A percentile compares a stretch with the other conserved stretches of the same genome.
Conservation (phyloP, 1,140 invertebrate genomes). For the Neoseiulus cucumeris region DNA sequence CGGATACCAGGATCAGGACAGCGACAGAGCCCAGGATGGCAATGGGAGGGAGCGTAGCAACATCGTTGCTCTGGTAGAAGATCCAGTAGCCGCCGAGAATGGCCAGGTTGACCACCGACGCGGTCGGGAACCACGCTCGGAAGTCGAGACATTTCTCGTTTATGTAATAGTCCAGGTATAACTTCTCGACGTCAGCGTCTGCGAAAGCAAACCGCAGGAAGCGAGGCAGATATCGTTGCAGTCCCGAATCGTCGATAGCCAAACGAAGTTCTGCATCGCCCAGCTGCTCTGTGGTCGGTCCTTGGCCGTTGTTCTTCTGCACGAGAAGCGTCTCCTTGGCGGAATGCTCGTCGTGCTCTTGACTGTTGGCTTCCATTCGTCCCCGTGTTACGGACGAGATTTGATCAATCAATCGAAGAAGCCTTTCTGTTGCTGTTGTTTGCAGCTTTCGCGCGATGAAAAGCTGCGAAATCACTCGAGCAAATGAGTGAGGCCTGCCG, state of each 20-base stretch:
- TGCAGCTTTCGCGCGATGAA: too few species aligned
- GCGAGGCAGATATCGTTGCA: constrained; percentile 22
- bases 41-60: not conserved
- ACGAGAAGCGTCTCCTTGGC: constrained; percentile 2
- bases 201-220: constrained; percentile 23
- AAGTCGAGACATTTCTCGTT: constrained; percentile 23
- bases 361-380: too few species aligned
- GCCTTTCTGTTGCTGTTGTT: too few species aligned
- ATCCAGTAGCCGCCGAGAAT: constrained; percentile 12
- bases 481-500: too few species aligned
- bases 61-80: not conserved
- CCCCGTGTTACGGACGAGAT: too few species aligned
- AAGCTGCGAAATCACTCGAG: too few species aligned
- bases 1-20: constrained; percentile 7
- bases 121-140: constrained; percentile 17
- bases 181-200: constrained; percentile 20
- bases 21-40: constrained; percentile 11
- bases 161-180: constrained; percentile 23
- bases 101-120: constrained; percentile 18
- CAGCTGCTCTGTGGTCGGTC: not conserved
- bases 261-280: constrained; percentile 13
- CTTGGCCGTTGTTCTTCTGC: not conserved
- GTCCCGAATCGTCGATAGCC: constrained; percentile 20
- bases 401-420: too few species aligned
- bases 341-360: not conserved